Percentiles rank a stretch among this genome's conserved stretches.
Conservation (phyloP, 2,797 vertebrate genomes). For the Todus mexicanus region DNA sequence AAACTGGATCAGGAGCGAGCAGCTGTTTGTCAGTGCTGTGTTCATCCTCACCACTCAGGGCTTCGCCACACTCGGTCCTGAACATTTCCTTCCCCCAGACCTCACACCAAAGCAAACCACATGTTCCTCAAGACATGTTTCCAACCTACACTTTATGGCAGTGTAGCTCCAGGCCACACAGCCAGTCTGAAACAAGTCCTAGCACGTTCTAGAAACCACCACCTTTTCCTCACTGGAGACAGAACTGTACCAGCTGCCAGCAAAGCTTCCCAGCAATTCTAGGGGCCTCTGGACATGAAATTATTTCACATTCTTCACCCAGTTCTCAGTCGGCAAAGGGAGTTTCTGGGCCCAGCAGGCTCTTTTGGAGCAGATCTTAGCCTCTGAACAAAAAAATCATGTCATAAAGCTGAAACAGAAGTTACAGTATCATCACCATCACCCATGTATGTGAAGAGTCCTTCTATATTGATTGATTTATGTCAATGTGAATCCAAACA, state of each 20-base stretch:
- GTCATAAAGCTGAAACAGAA: constrained; percentile 30
- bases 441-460: neutral
- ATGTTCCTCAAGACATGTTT: neutral
- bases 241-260: neutral
- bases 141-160: neutral
- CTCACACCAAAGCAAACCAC: neutral
- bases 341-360: neutral
- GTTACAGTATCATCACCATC: neutral
- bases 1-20: neutral
- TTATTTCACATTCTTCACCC: neutral
- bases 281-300: neutral
- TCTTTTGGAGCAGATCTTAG: neutral
- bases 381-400: neutral
- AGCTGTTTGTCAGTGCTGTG: neutral
- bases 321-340: neutral
- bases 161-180: neutral
- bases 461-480: neutral
- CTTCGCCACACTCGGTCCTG: neutral
- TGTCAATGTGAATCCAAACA: neutral
- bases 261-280: neutral
- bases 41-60: neutral
- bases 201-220: neutral
- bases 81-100: neutral
- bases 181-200: neutral
- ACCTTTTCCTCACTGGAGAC: neutral